Evolutionary conservation across 2,797 vertebrate species (phyloP).

Genomic region (Paratrypauchen microcephalus): DNA sequence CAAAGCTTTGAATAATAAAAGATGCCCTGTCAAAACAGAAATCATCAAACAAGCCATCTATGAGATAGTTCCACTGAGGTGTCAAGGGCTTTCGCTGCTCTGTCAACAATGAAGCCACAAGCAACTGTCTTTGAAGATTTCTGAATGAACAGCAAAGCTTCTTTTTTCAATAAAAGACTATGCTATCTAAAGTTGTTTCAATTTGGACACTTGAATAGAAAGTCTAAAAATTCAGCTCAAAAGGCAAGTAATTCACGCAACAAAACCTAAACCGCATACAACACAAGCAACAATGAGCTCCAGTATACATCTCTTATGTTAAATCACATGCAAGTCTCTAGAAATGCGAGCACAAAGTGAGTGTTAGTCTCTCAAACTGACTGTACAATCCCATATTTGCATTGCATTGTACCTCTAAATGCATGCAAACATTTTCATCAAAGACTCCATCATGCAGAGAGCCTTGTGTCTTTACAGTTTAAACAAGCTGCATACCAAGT

Average conservation of each 20-base stretch:
- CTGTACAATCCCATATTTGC: slow-evolving; percentile 19
- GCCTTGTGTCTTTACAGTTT: slow-evolving; percentile 30
- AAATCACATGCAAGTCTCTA: slow-evolving; percentile 2
- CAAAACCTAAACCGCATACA: not conserved
- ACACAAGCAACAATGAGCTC: slow-evolving; percentile 6
- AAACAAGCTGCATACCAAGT: slow-evolving; percentile 57
- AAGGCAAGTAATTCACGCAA: slow-evolving; percentile 11
- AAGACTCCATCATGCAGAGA: slow-evolving; percentile 57
- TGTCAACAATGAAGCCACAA: slow-evolving; percentile 40
- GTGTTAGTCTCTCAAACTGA: slow-evolving; percentile 11
- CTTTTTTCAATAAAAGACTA: slow-evolving; percentile 39
- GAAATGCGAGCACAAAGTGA: slow-evolving; percentile 46
- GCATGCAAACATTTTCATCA: slow-evolving; percentile 35
- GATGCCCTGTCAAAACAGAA: slow-evolving; percentile 53
- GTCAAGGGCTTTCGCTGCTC: slow-evolving; percentile 34
- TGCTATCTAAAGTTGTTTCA: slow-evolving; percentile 34
- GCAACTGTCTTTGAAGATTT: slow-evolving; percentile 49
- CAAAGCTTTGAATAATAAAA: slow-evolving; percentile 56
- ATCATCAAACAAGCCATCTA: slow-evolving; percentile 53
- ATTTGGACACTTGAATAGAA: slow-evolving; percentile 5
- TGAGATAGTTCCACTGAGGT: slow-evolving; percentile 35
- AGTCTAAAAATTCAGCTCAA: slow-evolving; percentile 13
- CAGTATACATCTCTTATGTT: slow-evolving; percentile 8
- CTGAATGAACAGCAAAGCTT: slow-evolving; percentile 31
- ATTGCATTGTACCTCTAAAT: slow-evolving; percentile 27